Evolutionary conservation across 2,797 vertebrate genomes (phyloP).

Genomic region (Peromyscus eremicus): DNA sequence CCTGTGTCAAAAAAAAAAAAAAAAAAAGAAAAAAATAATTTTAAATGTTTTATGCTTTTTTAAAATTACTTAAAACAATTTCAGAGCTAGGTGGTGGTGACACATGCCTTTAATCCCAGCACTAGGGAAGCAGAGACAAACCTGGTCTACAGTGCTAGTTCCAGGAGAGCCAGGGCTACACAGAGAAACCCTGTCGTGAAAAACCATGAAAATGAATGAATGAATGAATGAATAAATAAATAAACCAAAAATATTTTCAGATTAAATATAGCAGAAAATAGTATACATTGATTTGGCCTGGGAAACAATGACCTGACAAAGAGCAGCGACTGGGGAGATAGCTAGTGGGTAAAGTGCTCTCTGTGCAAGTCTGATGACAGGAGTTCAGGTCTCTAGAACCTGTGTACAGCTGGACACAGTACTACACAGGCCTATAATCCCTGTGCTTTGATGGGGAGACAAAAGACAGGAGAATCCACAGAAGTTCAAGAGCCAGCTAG

Average conservation of each 20-base stretch:
- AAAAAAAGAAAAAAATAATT: no score
- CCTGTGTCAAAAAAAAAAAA: not conserved
- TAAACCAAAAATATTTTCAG: not conserved
- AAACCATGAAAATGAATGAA: not conserved
- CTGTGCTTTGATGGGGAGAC: not conserved
- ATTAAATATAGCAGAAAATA: slow-evolving; percentile 34
- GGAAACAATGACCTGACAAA: slow-evolving; percentile 43
- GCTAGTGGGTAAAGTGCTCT: not conserved
- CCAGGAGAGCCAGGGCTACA: not conserved
- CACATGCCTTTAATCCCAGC: not conserved
- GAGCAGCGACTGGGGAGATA: not conserved
- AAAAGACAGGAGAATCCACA: not conserved
- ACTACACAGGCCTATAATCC: not conserved
- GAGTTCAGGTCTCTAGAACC: not conserved
- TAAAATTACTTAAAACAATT: no score
- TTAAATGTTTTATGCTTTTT: no score
- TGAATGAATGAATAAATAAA: not conserved
- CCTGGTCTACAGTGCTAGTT: not conserved
- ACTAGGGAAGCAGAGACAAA: not conserved
- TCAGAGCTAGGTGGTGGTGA: not conserved
- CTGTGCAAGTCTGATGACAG: not conserved
- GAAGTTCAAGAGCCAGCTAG: not conserved
- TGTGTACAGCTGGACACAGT: not conserved
- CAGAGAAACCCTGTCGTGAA: not conserved
- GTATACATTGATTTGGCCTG: slow-evolving; percentile 33